Evolutionary conservation across 1,140 invertebrate genomes (phyloP).

Genomic region (Dendrolimus kikuchii): DNA sequence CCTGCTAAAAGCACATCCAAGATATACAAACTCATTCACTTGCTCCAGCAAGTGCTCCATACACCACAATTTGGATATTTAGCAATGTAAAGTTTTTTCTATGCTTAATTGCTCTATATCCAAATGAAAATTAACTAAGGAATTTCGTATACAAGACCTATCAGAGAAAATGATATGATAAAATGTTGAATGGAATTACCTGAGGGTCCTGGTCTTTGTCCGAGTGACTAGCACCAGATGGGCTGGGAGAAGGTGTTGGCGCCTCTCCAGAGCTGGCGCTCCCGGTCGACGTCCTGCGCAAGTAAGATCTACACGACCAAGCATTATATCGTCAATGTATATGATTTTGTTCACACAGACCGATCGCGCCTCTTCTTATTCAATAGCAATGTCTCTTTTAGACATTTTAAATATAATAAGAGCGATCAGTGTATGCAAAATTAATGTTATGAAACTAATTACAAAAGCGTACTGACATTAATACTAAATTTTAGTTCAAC

Average conservation of each 20-base stretch:
- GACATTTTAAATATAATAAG: neutral
- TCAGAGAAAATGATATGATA: too few relatives aligned
- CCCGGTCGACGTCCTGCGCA: constrained; percentile 64
- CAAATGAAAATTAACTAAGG: too few relatives aligned
- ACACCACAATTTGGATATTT: too few relatives aligned
- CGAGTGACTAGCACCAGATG: constrained; percentile 73
- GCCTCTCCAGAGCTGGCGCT: constrained; percentile 59
- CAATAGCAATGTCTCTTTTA: constrained; percentile 1
- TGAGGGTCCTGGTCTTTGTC: constrained; percentile 71
- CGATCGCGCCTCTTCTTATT: constrained; percentile 7
- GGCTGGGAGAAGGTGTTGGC: constrained; percentile 68
- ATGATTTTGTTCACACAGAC: constrained; percentile 42
- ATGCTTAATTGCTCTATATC: too few relatives aligned
- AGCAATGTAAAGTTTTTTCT: too few relatives aligned
- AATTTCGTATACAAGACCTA: too few relatives aligned
- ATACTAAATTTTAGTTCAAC: constrained; percentile 2
- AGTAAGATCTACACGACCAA: constrained; percentile 64
- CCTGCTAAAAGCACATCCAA: too few relatives aligned
- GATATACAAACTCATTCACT: too few relatives aligned
- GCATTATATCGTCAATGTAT: constrained; percentile 56
- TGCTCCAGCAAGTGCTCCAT: too few relatives aligned
- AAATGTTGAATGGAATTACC: constrained; percentile 22
- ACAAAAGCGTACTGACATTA: constrained; percentile 4
- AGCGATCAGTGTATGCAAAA: constrained; percentile 30
- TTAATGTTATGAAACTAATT: constrained; percentile 28